Base-by-base conservation (phyloP, 2,888 invertebrate species). In the Tipula confusa region DNA sequence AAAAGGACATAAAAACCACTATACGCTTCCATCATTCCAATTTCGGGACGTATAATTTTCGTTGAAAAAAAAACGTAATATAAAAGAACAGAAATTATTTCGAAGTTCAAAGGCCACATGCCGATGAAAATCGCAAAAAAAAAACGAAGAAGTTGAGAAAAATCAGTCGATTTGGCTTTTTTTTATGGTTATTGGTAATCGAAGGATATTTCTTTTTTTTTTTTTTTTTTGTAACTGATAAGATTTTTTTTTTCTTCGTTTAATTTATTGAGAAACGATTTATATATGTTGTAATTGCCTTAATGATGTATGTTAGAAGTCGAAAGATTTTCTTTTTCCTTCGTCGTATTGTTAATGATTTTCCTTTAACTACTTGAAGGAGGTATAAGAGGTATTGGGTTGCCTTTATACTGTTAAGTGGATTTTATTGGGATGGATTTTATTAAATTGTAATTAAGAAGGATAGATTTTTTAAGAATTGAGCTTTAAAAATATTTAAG, bases 141-240 rank as follows among this genome's bases (percentile, higher is more conserved):
- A 64, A 64, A 18, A n/a, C n/a, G n/a, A n/a, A 24, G 24, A 64
- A 24, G 24, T 38, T 11, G 64, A 64, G 64, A 24, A 64, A 24
- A 64, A 64, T 64, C 64, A 24, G 64, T 64, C 11, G 64, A 64
- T 64, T 64, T 64, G 64, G 64, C 64, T 64, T 9, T 64, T 64
- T 64, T 64, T 64, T 64, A 64, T 64, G 64, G 64, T 64, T 64
- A 64, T 64, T 64, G 64, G 64, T 64, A 64, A 64, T 64, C 24
- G 24, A 24, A 64, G 64, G 64, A 64, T 64, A 9, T 64, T 18
- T 48, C 6, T 1, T n/a, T n/a, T 38, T 38, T 38, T 33, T 33
- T 33, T 2, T 64, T 64, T 64, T 64, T 64, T 9, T 64, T 64
- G 64, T 64, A 64, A 64, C 64, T 64, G 64, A 64, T 64, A 64